Evolutionary conservation across 2,888 invertebrate genomes (phyloP).

Genomic region (Synergus laeviventris): DNA sequence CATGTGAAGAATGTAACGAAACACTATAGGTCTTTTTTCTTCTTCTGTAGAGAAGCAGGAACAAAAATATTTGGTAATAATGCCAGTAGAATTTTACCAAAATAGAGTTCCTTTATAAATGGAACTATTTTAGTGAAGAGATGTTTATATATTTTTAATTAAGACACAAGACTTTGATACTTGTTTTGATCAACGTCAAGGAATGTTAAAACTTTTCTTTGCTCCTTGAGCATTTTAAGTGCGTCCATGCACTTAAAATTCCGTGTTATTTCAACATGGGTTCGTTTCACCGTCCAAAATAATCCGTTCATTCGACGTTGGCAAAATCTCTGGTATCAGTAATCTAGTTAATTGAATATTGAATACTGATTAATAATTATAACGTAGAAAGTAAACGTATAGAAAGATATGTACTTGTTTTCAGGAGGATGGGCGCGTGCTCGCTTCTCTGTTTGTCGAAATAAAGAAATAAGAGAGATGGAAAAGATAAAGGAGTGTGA

Average conservation of each 20-base stretch:
- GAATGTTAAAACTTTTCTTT: neutral
- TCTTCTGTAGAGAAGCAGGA: constrained; percentile 1
- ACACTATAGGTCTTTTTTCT: neutral
- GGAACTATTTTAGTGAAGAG: neutral
- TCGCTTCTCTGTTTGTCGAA: constrained; percentile 57
- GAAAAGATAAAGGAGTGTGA: constrained; percentile 67
- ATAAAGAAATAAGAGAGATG: constrained; percentile 64
- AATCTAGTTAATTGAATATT: constrained; percentile 15
- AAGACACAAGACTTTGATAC: constrained; percentile 29
- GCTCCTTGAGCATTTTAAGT: constrained; percentile 9
- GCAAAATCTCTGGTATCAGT: constrained; percentile 6
- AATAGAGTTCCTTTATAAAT: neutral
- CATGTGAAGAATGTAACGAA: constrained; percentile 6
- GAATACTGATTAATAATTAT: constrained; percentile 21
- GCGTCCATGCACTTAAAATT: constrained; percentile 1
- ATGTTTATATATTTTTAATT: constrained; percentile 35
- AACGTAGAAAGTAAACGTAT: neutral
- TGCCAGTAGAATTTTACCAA: neutral
- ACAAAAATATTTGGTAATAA: neutral
- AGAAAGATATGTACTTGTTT: neutral
- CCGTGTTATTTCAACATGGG: neutral
- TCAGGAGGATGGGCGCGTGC: neutral
- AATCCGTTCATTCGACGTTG: constrained; percentile 31
- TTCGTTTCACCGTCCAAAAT: neutral
- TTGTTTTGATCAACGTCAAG: neutral